Conservation (phyloP, 2,888 invertebrate genomes). For the Heliconius sara region DNA sequence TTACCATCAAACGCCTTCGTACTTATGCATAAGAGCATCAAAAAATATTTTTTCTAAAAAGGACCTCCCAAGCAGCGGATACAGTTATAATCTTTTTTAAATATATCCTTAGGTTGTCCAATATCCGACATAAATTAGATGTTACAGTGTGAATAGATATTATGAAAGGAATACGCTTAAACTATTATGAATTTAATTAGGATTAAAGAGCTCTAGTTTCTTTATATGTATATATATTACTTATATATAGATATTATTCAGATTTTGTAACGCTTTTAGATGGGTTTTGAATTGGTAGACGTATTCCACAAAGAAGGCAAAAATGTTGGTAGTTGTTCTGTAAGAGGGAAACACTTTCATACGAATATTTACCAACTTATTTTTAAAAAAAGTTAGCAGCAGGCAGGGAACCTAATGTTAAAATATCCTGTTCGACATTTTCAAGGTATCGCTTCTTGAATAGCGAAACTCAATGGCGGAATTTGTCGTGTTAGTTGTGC, state of each 20-base stretch:
- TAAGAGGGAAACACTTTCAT: too few species aligned
- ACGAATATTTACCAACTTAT: too few species aligned
- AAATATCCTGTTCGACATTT: too few species aligned
- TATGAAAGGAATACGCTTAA: slow-evolving; percentile 10
- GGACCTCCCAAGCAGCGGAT: slow-evolving; percentile 24
- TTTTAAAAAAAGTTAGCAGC: too few species aligned
- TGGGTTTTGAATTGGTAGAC: too few species aligned
- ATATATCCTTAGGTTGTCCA: slow-evolving; percentile 1
- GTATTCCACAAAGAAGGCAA: too few species aligned
- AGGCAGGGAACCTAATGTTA: too few species aligned
- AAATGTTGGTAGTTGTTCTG: too few species aligned
- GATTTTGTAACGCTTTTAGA: neutral
- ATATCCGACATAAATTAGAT: slow-evolving; percentile 5
- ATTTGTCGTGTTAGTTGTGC: too few species aligned
- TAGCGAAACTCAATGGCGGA: too few species aligned
- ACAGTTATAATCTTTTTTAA: neutral
- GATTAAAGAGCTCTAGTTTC: neutral
- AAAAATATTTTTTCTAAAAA: neutral
- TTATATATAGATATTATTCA: too few species aligned
- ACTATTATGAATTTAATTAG: neutral
- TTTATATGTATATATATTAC: neutral
- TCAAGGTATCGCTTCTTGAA: too few species aligned
- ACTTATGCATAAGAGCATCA: neutral
- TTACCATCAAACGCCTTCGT: neutral
- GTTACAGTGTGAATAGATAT: slow-evolving; percentile 5